Evolutionary conservation across 2,113 vertebrate genomes (phyloP), one percentile per base, ranked within the genome.

Genomic region (Tetrao urogallus): DNA sequence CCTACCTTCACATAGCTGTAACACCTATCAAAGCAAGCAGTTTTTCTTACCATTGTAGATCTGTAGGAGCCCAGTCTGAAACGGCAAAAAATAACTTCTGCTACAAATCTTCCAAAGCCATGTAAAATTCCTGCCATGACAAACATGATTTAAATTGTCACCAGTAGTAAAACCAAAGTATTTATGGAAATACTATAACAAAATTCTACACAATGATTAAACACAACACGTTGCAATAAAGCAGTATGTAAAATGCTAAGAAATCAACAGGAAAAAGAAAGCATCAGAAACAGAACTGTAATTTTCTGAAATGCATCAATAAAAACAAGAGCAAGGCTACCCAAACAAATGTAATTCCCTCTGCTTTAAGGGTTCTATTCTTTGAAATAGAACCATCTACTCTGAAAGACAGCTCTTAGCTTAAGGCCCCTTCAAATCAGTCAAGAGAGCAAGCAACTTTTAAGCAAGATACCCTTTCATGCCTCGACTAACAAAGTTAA

Each of bases 51-150:
- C 91, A 98, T 96, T 77, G 90, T 94, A 65, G 94, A 97, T 96
- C 83, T 98, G 94, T 98, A 98, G 81, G 98, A 97, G 91, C 98
- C 98, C 89, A 99, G 96, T 97, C 98, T 98, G 95, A 99, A 99
- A 94, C 98, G 99, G 96, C 99, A 99, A 97, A 98, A 99, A 95
- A 99, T 69, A 19, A 99, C 78, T 95, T 99, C 99, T 50, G 99
- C 98, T 90, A 99, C 94, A 97, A 98, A 99, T 92, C 99, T 99
- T 61, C 99, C 98, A 94, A 99, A 92, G 57, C 98, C 97, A 30
- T 99, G 99, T 91, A 99, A 96, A 98, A 99, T 99, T 34, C 99
- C 99, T 99, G 92, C 40, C 95, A 95, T 1, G 15, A 73, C 82
- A 83, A 96, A 96, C 21, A 91, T 86, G 36, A 84, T 66, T 57